These are phyloP conservation scores for Hypolimnas misippus DNA, from an alignment of 2,888 invertebrate genomes.

Conservation along the genomic window DNA sequence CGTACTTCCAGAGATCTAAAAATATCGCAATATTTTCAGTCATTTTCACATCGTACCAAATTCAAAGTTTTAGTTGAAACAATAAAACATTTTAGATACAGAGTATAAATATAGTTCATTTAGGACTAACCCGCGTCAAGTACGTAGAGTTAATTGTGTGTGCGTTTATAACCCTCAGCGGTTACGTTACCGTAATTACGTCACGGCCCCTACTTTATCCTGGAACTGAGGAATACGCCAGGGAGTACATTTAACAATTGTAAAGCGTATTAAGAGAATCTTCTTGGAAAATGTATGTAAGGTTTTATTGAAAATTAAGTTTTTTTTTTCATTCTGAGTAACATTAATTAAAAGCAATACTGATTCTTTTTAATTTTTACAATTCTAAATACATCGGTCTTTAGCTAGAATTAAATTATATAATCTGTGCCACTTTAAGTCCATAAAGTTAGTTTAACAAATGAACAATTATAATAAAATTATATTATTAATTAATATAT, in stretches of 20 bases:
- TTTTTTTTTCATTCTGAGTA: no score
- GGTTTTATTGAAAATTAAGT: background rate
- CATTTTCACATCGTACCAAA: background rate
- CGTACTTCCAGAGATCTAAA: no score
- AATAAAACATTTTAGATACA: background rate
- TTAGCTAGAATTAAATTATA: no score
- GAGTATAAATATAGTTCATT: slow-evolving; percentile 31
- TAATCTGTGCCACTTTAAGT: no score
- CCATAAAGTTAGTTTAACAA: no score
- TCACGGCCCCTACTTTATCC: slow-evolving; percentile 39
- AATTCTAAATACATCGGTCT: no score
- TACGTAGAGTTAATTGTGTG: slow-evolving; percentile 47
- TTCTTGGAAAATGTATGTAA: background rate
- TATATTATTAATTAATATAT: no score
- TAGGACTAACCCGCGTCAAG: slow-evolving; percentile 34
- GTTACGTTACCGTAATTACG: slow-evolving; percentile 48
- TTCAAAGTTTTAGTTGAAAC: background rate
- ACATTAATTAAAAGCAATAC: no score
- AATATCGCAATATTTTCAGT: no score
- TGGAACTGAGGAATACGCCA: slow-evolving; percentile 29
- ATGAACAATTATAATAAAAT: no score
- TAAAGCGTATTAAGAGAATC: slow-evolving; percentile 10
- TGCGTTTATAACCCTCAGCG: slow-evolving; percentile 45
- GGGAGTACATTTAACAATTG: slow-evolving; percentile 25
- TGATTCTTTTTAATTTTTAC: no score